Percentiles rank a stretch among this genome's conserved stretches.
These are phyloP conservation scores for Nilaparvata lugens DNA, from an alignment of 1,140 invertebrate species.

Conservation along the genomic window DNA sequence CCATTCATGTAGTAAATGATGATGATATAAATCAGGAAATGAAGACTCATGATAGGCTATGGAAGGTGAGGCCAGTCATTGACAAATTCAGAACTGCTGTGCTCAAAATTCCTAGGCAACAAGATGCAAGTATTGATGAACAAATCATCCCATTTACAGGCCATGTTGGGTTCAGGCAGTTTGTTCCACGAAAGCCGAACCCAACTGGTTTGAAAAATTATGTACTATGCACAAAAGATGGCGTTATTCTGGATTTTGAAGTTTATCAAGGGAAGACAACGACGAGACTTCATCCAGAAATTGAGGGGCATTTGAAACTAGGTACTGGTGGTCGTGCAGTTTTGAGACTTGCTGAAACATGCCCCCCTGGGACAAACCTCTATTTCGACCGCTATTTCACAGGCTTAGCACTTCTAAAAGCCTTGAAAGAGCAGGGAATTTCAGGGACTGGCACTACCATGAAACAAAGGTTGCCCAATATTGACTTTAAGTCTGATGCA, in stretches of 20 bases:
- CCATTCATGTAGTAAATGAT: conserved; percentile 9
- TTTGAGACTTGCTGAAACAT: conserved; percentile 15
- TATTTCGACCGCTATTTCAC: no score
- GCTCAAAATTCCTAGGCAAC: conserved; percentile 5
- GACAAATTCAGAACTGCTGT: not conserved
- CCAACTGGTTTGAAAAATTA: conserved; percentile 24
- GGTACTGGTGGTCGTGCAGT: conserved; percentile 20
- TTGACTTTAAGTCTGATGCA: conserved; percentile 4
- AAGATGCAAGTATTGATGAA: conserved; percentile 9
- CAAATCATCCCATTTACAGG: conserved; percentile 25
- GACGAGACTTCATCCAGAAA: conserved; percentile 5
- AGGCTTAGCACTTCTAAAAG: conserved; percentile 22
- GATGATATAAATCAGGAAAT: conserved; percentile 1
- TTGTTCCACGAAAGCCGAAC: conserved; percentile 23
- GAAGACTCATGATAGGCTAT: conserved; percentile 3
- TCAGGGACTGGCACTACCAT: conserved; percentile 4
- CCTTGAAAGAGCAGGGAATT: not conserved
- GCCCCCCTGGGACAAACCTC: conserved; percentile 21
- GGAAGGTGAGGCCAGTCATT: conserved; percentile 16
- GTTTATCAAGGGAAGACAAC: conserved; percentile 18
- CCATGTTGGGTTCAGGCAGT: conserved; percentile 19
- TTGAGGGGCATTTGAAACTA: not conserved
- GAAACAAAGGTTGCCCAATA: conserved; percentile 11
- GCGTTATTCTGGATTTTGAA: conserved; percentile 27
- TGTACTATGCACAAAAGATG: conserved; percentile 18